phyloP scores from a whole-genome alignment of 2,113 vertebrate genomes.

The Tenebrosternarchus preto region DNA sequence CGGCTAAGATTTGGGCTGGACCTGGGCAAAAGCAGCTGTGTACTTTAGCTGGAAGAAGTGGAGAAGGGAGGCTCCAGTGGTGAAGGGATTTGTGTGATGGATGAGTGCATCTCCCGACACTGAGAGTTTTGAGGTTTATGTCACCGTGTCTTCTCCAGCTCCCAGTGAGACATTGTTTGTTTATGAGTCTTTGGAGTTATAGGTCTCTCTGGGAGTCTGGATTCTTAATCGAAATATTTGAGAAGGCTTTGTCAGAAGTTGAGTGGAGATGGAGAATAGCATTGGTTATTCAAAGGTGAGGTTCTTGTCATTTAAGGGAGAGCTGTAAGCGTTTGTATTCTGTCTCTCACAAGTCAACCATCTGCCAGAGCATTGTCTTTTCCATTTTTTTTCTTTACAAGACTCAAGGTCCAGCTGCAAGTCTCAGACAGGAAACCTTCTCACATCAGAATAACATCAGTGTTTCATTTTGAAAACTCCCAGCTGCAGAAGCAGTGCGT shows the following conservation, averaged over 20 bases:
- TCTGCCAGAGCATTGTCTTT: not conserved
- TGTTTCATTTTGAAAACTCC: conserved; percentile 49
- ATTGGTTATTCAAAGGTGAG: too few species aligned
- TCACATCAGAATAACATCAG: conserved; percentile 52
- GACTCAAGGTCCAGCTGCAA: conserved; percentile 45
- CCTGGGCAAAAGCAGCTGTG: not conserved
- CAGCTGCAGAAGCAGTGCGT: conserved; percentile 52
- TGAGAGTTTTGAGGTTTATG: conserved; percentile 32
- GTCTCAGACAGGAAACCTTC: conserved; percentile 57
- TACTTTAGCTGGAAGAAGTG: conserved; percentile 15
- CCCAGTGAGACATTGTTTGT: not conserved
- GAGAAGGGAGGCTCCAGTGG: not conserved
- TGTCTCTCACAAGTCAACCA: not conserved
- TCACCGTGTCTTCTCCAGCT: not conserved
- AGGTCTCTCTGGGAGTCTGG: conserved; percentile 8
- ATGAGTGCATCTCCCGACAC: not conserved
- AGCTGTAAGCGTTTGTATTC: not conserved
- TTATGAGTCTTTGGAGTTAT: not conserved
- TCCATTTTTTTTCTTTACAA: conserved; percentile 14
- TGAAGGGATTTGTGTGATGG: conserved; percentile 9
- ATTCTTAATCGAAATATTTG: conserved; percentile 32
- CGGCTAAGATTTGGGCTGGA: not conserved
- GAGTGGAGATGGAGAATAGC: not conserved
- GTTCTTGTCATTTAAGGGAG: not conserved
- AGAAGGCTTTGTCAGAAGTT: not conserved